phyloP scores from a whole-genome alignment of 2,888 invertebrate species.

The Automeris io region DNA sequence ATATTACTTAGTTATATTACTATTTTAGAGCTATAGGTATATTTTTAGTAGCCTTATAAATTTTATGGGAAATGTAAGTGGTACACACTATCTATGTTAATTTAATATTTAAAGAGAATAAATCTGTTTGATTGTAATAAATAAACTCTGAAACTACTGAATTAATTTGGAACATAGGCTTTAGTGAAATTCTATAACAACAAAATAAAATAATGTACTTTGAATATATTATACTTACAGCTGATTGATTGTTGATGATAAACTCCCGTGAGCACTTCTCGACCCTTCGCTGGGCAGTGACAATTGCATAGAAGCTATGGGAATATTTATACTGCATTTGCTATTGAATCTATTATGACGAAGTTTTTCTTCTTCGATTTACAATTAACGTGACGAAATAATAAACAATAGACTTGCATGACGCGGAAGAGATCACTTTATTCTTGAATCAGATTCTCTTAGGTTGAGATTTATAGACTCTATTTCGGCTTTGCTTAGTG shows the following conservation, averaged over 20 bases:
- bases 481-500: no score
- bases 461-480: no score
- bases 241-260: constrained; percentile 5
- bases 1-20: no score
- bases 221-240: constrained; percentile 5
- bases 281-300: constrained; percentile 44
- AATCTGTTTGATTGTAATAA: no score
- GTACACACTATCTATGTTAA: no score
- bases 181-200: constrained; percentile 8
- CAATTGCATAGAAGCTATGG: constrained; percentile 22
- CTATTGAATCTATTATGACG: constrained; percentile 42
- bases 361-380: constrained; percentile 19
- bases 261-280: constrained; percentile 32
- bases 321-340: constrained; percentile 54
- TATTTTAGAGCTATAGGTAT: no score
- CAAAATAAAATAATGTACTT: background rate
- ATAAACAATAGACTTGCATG: constrained; percentile 37
- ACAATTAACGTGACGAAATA: constrained; percentile 13
- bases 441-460: background rate
- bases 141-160: no score
- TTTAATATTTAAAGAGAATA: no score
- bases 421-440: constrained; percentile 24
- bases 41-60: no score
- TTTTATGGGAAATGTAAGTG: no score
- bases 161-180: no score